A percentile compares a stretch with the other conserved stretches of the same genome.
Conservation (phyloP, 2,113 vertebrate species). For the Archilochus colubris region DNA sequence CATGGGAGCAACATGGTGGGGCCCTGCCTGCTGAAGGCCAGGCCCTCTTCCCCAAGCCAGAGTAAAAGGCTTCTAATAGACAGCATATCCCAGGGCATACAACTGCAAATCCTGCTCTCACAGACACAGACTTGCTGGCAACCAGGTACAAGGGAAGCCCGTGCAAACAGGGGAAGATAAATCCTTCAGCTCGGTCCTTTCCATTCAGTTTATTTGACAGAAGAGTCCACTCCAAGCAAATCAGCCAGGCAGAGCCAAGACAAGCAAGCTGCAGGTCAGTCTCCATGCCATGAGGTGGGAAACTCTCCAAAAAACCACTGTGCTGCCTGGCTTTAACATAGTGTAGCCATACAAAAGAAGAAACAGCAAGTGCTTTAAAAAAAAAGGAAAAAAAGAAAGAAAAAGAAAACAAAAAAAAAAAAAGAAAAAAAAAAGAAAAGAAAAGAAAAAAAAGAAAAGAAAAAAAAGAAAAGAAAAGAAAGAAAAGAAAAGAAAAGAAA, state of each 20-base stretch:
- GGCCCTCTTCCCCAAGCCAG: background rate
- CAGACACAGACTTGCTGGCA: background rate
- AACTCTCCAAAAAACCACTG: background rate
- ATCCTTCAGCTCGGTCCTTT: background rate
- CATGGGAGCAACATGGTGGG: background rate
- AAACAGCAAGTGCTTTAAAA: background rate
- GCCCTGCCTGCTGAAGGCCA: background rate
- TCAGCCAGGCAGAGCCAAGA: background rate
- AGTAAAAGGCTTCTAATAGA: background rate
- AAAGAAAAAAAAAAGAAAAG: too few species aligned
- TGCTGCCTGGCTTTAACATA: background rate
- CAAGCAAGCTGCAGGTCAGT: background rate
- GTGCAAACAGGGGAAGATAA: background rate
- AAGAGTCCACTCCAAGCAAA: background rate
- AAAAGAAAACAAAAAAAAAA: too few species aligned
- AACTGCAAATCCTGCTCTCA: background rate
- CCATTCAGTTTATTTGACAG: conserved; percentile 48
- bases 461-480: background rate
- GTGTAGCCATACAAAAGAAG: conserved; percentile 30
- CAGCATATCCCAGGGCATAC: fast-evolving
- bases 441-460: too few species aligned
- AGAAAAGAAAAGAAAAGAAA: background rate
- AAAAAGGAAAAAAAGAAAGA: background rate
- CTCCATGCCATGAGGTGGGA: background rate
- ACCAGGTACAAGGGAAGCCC: background rate